Conservation (phyloP, 2,113 vertebrate genomes). For the Nycticryphes semicollaris region DNA sequence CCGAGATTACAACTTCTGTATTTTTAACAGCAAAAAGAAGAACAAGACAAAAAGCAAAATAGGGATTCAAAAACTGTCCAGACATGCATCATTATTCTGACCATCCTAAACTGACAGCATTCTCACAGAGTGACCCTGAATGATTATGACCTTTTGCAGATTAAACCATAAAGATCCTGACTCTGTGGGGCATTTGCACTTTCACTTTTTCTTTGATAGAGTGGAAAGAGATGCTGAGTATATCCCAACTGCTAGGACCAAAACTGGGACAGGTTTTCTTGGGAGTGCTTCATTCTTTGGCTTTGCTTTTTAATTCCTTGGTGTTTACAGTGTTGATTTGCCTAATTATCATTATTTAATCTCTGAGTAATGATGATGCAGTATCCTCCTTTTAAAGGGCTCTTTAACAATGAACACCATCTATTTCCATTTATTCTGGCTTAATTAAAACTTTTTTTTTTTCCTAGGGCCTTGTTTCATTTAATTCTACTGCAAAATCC, state of each 20-base stretch:
- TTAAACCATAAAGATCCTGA: background rate
- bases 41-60: background rate
- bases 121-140: background rate
- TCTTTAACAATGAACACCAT: background rate
- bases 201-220: background rate
- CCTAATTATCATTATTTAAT: background rate
- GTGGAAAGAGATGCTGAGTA: background rate
- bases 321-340: background rate
- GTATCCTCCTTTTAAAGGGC: background rate
- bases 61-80: background rate
- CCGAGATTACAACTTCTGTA: background rate
- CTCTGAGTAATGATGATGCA: background rate
- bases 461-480: background rate
- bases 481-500: constrained; percentile 10
- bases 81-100: background rate
- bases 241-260: background rate
- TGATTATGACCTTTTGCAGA: background rate
- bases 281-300: background rate
- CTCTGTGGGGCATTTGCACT: background rate
- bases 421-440: background rate
- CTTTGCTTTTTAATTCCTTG: background rate
- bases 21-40: background rate
- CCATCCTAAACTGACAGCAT: background rate
- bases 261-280: background rate
- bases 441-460: background rate